Evolutionary conservation across 2,888 invertebrate genomes (phyloP).

Genomic region (Dicranocentrus wangi): DNA sequence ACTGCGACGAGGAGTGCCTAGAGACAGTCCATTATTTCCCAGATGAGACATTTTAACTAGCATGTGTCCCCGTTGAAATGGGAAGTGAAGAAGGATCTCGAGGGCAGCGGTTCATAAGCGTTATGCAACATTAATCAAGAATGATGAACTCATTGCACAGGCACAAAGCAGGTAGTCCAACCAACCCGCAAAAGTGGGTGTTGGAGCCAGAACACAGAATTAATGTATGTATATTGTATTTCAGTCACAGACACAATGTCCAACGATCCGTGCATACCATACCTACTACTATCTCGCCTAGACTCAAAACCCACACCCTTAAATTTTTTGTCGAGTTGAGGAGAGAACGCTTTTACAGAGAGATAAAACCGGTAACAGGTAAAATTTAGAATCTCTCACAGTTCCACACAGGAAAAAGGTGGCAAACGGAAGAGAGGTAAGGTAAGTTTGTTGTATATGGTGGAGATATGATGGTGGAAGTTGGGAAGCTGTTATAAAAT

Average conservation of each 20-base stretch:
- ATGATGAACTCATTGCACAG: slow-evolving; percentile 45
- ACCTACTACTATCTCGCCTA: not conserved
- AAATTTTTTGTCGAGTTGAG: slow-evolving; percentile 12
- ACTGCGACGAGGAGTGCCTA: slow-evolving; percentile 20
- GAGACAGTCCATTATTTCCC: slow-evolving; percentile 31
- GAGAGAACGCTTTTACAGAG: too few species aligned
- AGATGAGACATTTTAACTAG: slow-evolving; percentile 32
- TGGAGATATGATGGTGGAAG: too few species aligned
- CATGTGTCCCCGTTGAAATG: slow-evolving; percentile 38
- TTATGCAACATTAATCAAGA: slow-evolving; percentile 58
- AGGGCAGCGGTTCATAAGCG: slow-evolving; percentile 40
- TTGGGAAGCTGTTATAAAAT: too few species aligned
- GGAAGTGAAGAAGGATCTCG: slow-evolving; percentile 41
- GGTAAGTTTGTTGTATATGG: too few species aligned
- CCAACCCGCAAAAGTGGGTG: too few species aligned
- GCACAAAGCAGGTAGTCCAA: not conserved
- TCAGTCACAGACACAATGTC: too few species aligned
- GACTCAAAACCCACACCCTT: not conserved
- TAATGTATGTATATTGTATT: not conserved
- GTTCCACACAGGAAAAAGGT: slow-evolving; percentile 5
- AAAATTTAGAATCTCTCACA: slow-evolving; percentile 24
- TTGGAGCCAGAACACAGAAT: not conserved
- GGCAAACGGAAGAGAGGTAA: slow-evolving; percentile 11
- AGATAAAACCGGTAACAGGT: slow-evolving; percentile 31
- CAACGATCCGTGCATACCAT: slow-evolving; percentile 21